Base-by-base conservation (phyloP, 2,888 invertebrate genomes). In the Ophonus ardosiacus region DNA sequence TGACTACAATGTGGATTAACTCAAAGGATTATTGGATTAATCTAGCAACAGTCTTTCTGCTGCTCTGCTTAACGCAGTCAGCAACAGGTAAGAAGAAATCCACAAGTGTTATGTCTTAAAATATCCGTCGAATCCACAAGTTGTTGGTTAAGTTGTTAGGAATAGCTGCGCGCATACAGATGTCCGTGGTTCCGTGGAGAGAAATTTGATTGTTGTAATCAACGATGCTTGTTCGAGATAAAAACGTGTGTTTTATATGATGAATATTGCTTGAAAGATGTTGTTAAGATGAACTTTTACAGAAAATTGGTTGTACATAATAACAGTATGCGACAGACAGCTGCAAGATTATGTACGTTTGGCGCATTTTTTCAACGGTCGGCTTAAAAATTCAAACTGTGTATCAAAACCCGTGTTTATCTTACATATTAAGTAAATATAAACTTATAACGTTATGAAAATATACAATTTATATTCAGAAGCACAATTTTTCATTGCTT, bases 21-120 rank as follows among this genome's bases (percentile, higher is more conserved):
- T 93, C 93, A 92, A 92, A 93, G 93, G 94, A 93, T 93, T 93
- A 93, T 93, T 93, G 94, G 93, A 94, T 94, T 93, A 93, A 91
- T 92, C 92, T 93, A 92, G 91, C 92, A 90, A 91, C 92, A 88
- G 90, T 91, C 88, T 90, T 93, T 87, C 84, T 90, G 87, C 92
- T 90, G 89, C 92, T 91, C 90, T 92, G 92, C 89, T 91, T 92
- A 89, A 92, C 93, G 88, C 92, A 92, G 87, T 91, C 92, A 89
- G 93, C 93, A 90, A 93, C 93, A 93, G 94, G 94, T 94, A 91
- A 91, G 93, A 31, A 31, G 15, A 43, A 13, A n/a, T 57, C 17
- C 4, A 78, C 78, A 78, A 78, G 57, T 78, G 71, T 43, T 43
- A 43, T 74, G 7, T 74, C 71, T 74, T 74, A 43, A 74, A 74